A percentile compares a stretch with the other conserved stretches of the same genome.
phyloP scores from a whole-genome alignment of 2,888 invertebrate genomes.

The Saturnia pavonia region DNA sequence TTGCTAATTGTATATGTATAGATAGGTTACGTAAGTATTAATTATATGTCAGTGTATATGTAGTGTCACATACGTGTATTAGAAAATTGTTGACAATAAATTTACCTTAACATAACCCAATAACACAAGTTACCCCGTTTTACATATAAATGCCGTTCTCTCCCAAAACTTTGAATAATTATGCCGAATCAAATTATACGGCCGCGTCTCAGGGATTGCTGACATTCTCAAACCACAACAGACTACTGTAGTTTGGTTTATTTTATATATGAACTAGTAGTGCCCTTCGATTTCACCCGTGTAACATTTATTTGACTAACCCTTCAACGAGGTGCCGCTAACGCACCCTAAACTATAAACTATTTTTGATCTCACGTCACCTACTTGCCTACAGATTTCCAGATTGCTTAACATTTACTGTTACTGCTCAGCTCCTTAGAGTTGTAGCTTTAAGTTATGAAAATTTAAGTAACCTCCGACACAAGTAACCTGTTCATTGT shows the following conservation, averaged over 20 bases:
- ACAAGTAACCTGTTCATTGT: too few relatives aligned
- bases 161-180: constrained; percentile 11
- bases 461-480: too few relatives aligned
- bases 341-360: too few relatives aligned
- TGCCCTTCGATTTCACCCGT: too few relatives aligned
- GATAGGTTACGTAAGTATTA: background rate
- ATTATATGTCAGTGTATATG: background rate
- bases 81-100: background rate
- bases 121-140: constrained; percentile 11
- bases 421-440: too few relatives aligned
- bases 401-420: too few relatives aligned
- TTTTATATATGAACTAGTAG: background rate
- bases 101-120: constrained; percentile 1
- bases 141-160: constrained; percentile 3
- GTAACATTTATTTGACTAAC: too few relatives aligned
- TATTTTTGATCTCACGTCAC: too few relatives aligned
- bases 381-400: too few relatives aligned
- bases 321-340: too few relatives aligned
- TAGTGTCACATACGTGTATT: background rate
- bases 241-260: background rate
- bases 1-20: too few relatives aligned
- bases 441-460: too few relatives aligned
- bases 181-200: constrained; percentile 6
- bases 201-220: background rate
- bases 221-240: background rate